phyloP scores from a whole-genome alignment of 2,888 invertebrate genomes.

The Drosophila testacea region DNA sequence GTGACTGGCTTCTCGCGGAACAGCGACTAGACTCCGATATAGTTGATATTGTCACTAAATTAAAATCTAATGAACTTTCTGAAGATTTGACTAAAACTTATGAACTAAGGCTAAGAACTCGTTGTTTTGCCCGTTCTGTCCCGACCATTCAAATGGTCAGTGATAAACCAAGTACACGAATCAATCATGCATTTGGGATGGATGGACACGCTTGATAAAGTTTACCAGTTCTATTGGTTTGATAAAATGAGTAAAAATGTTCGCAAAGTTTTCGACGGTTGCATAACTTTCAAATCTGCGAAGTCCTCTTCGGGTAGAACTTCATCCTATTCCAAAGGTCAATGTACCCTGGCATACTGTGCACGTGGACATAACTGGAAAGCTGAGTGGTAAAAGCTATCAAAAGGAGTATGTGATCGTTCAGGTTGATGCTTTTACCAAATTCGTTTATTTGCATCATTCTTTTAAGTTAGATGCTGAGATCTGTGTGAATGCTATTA shows the following conservation, averaged over 20 bases:
- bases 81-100: no score
- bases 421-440: constrained; percentile 19
- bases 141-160: no score
- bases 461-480: constrained; percentile 18
- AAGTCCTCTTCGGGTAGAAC: constrained; percentile 15
- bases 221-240: no score
- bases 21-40: background rate
- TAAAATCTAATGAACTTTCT: no score
- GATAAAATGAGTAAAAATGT: constrained; percentile 15
- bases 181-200: no score
- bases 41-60: no score
- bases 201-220: no score
- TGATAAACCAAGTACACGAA: no score
- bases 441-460: constrained; percentile 26
- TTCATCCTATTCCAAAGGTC: constrained; percentile 20
- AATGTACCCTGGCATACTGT: background rate
- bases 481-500: constrained; percentile 5
- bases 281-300: constrained; percentile 19
- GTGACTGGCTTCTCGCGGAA: constrained; percentile 24
- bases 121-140: constrained; percentile 3
- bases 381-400: constrained; percentile 19
- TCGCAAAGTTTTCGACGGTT: constrained; percentile 23
- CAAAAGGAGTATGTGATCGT: constrained; percentile 18
- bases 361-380: constrained; percentile 18
- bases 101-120: constrained; percentile 5